Percentiles rank a stretch among this genome's conserved stretches.
Evolutionary conservation across 2,797 vertebrate species (phyloP).

Genomic region (Urosaurus nigricauda): DNA sequence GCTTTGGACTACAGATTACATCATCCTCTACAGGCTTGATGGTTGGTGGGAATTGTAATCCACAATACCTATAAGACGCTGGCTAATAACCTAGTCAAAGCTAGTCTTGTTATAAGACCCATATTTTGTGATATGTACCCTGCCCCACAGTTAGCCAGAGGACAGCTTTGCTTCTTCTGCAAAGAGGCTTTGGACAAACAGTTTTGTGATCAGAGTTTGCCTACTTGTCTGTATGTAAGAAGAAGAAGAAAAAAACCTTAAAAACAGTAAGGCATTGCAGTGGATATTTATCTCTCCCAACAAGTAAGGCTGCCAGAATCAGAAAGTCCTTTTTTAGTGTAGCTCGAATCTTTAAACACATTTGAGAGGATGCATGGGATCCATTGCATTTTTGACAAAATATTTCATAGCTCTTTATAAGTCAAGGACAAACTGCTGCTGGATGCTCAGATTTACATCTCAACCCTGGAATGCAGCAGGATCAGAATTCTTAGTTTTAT

Average conservation of each 20-base stretch:
- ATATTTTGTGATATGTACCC: not conserved
- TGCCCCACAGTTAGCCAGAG: too few relatives aligned
- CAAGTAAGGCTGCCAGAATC: not conserved
- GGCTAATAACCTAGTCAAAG: not conserved
- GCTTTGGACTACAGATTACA: not conserved
- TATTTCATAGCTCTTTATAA: slow-evolving; percentile 16
- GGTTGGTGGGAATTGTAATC: not conserved
- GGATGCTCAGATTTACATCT: not conserved
- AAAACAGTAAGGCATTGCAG: not conserved
- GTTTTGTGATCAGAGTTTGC: not conserved
- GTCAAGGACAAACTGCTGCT: slow-evolving; percentile 7
- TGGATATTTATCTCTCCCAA: not conserved
- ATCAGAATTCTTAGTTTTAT: slow-evolving; percentile 4
- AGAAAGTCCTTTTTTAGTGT: not conserved
- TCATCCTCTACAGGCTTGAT: not conserved
- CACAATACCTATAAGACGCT: not conserved
- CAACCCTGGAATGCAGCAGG: not conserved
- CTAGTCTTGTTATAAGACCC: not conserved
- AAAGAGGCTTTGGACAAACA: not conserved
- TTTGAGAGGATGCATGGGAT: too few relatives aligned
- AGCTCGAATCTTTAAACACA: not conserved
- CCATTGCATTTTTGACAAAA: not conserved
- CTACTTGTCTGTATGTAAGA: not conserved
- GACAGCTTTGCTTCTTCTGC: not conserved
- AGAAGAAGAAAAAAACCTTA: not conserved